phyloP scores from a whole-genome alignment of 2,888 invertebrate species.

The Euspilapteryx auroguttella region DNA sequence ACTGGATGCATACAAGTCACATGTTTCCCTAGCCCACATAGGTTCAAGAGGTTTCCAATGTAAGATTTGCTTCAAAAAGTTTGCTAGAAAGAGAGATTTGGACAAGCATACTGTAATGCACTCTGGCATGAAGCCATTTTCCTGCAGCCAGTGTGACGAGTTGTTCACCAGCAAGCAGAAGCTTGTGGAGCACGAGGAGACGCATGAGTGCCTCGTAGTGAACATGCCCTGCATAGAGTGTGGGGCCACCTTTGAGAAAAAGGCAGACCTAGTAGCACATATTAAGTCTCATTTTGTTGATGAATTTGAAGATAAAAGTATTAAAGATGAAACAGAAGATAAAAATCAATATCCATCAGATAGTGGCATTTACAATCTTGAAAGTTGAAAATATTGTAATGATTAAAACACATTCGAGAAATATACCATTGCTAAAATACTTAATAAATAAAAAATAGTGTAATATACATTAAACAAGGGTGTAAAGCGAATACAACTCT shows the following conservation, averaged over 20 bases:
- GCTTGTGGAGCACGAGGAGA: conserved; percentile 66
- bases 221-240: conserved; percentile 67
- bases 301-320: conserved; percentile 40
- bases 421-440: too few relatives aligned
- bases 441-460: too few relatives aligned
- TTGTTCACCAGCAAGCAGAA: conserved; percentile 71
- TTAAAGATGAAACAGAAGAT: conserved; percentile 34
- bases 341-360: too few relatives aligned
- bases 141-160: conserved; percentile 68
- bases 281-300: conserved; percentile 60
- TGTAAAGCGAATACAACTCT: too few relatives aligned
- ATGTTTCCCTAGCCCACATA: conserved; percentile 54
- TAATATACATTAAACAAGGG: too few relatives aligned
- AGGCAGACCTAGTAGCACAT: conserved; percentile 60
- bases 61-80: conserved; percentile 67
- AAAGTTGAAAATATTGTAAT: too few relatives aligned
- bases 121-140: conserved; percentile 68
- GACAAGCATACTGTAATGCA: conserved; percentile 70
- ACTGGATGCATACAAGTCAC: conserved; percentile 51
- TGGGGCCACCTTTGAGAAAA: conserved; percentile 60
- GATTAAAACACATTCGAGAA: too few relatives aligned
- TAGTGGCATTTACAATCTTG: too few relatives aligned
- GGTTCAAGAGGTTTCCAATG: conserved; percentile 64
- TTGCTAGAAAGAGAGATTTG: conserved; percentile 69
- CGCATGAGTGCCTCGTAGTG: conserved; percentile 63